Base-by-base conservation (phyloP, 1,140 invertebrate species). In the Drosophila parabipectinata region DNA sequence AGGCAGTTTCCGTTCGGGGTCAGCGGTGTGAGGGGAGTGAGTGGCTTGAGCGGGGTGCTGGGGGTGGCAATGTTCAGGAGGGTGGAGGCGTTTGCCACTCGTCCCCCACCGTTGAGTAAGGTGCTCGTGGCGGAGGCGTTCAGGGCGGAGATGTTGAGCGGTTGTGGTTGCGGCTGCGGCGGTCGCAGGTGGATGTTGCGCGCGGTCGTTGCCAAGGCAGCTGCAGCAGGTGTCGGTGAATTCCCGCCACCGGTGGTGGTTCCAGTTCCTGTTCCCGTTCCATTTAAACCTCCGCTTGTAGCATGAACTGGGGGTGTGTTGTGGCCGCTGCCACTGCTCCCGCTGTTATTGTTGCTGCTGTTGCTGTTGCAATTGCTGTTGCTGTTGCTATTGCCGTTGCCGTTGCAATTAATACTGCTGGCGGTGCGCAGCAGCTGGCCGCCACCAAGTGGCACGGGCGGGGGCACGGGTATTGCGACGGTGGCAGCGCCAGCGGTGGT, bases 121-220 rank as follows among this genome's bases (percentile, higher is more conserved):
- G 80, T 80, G 59, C 66, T 68, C 45, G 72, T 66, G 9, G 74
- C 67, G 44, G 84, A 77, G 9, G 72, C 75, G 72, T 72, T 94
- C 24, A 96, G 91, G 3, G 95, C 95, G 28, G 95, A 95, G 15
- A 96, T 93, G 91, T 96, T 96, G 39, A 96, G 92, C 4, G 94
- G 93, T 52, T 85, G 81, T 9, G 79, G 93, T 51, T 82, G 79
- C 15, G 41, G 41, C 41, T 44, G 41, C 24, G 81, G 90, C 44
- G 90, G 90, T 58, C 90, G 77, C 68, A 90, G 67, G 73, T 91
- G 90, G 44, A 91, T 89, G 45, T 78, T 84, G 72, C 90, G 90
- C 67, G 83, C 82, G 15, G 84, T 80, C 45, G 59, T 83, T 1
- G 89, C 79, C 34, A 90, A 69, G 15, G 89, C 81, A 56, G 76